Evolutionary conservation across 1,140 invertebrate genomes (phyloP).

Genomic region (Oncopodura yosiiana): DNA sequence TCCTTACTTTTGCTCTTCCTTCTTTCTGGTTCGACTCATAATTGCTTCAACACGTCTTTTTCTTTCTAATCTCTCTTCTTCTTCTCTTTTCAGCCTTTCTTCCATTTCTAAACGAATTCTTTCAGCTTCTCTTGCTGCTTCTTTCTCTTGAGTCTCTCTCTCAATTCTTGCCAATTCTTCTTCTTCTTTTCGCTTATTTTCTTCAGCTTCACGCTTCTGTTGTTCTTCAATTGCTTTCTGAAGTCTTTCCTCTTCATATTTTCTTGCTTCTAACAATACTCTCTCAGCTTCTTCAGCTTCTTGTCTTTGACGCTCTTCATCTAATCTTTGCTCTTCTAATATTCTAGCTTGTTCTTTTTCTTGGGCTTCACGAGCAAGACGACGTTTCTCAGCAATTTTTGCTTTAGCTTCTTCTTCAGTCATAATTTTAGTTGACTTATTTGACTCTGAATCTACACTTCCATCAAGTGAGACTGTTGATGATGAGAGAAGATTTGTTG

Average conservation of each 20-base stretch:
- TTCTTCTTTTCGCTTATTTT: constrained; percentile 35
- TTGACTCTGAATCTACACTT: not conserved
- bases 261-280: constrained; percentile 35
- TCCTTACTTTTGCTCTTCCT: constrained; percentile 30
- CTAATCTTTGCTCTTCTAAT: constrained; percentile 41
- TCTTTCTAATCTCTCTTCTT: constrained; percentile 64
- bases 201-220: constrained; percentile 37
- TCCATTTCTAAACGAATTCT: constrained; percentile 57
- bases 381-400: constrained; percentile 70
- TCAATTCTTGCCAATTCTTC: constrained; percentile 37
- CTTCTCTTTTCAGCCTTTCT: constrained; percentile 63
- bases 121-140: constrained; percentile 34
- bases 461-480: no score
- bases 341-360: constrained; percentile 61
- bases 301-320: constrained; percentile 62
- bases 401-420: constrained; percentile 84
- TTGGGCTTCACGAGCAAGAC: constrained; percentile 70
- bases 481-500: not conserved
- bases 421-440: constrained; percentile 49
- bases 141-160: constrained; percentile 36
- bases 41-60: constrained; percentile 71
- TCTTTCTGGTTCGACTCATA: constrained; percentile 65
- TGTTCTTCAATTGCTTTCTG: constrained; percentile 39
- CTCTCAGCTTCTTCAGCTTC: constrained; percentile 66
- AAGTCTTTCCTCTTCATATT: constrained; percentile 33